Base-by-base conservation (phyloP, 1,140 invertebrate species). In the Orius insidiosus region DNA sequence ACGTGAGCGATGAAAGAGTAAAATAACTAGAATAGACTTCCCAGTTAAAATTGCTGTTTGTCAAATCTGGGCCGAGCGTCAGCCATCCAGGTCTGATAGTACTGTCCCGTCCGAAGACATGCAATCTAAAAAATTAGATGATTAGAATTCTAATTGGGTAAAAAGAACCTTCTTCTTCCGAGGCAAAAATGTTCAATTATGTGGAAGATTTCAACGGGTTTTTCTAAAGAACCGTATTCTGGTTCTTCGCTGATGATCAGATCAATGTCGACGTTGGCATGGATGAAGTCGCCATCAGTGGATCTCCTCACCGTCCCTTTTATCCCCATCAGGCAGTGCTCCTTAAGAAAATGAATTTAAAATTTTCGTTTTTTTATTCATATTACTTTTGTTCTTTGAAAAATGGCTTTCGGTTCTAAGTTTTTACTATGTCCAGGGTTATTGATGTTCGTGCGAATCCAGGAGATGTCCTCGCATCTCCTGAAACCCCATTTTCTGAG, bases 161-260 rank as follows among this genome's bases (percentile, higher is more conserved):
- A 48, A 8, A 13, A 47, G 30, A 41, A 78, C 76, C 84, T 72
- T 63, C 93, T 70, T 50, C 86, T 71, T 1, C 93, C 94, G 39
- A 97, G 71, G 66, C 93, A 97, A 62, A 98, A 98, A 61, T 97
- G 93, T 64, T 98, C 94, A 59, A 96, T 96, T 44, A 98, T 97
- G 63, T 97, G 89, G 66, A 97, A 97, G 57, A 98, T 96, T 67
- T 98, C 94, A 14, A 94, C 85, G 1, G 94, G 93, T 60, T 97
- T 97, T 60, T 96, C 89, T 24, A 85, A 73, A 53, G 83, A 89
- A 4, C 92, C 90, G 60, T 92, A 95, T 58, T 92, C 85, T 7
- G 82, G 80, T 60, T 96, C 90, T 66, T 97, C 94, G 1, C 89
- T 93, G 54, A 98, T 97, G 39, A 98, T 97, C 11, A 98, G 67